Evolutionary conservation across 35 echinoderm and acorn worm species (phyloP).

Genomic region (Strongylocentrotus purpuratus): DNA sequence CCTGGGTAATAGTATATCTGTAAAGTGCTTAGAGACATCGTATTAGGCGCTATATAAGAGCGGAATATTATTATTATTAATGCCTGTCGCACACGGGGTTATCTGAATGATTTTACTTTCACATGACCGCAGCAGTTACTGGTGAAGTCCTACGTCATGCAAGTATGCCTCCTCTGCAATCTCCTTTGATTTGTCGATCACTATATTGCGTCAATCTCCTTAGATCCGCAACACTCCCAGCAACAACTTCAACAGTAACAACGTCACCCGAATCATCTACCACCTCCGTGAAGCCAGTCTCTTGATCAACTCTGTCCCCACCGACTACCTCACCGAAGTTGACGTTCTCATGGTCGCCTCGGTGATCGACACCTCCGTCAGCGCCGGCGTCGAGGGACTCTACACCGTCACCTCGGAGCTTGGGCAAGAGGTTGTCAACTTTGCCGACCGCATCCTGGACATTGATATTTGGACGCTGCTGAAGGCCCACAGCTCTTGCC

Average conservation of each 20-base stretch:
- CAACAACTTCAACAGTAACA: slow-evolving; percentile 33
- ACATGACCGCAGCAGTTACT: no score
- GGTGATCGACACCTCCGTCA: slow-evolving; percentile 64
- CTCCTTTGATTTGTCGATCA: no score
- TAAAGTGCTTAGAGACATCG: no score
- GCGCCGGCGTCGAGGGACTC: slow-evolving; percentile 59
- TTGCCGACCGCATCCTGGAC: slow-evolving; percentile 77
- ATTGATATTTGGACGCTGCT: slow-evolving; percentile 46
- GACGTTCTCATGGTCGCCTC: slow-evolving; percentile 68
- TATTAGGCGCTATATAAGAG: no score
- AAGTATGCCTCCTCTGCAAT: no score
- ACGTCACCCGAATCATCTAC: slow-evolving; percentile 58
- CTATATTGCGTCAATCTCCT: neutral
- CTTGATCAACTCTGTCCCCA: slow-evolving; percentile 45
- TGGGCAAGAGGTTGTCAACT: slow-evolving; percentile 61
- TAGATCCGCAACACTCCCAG: neutral
- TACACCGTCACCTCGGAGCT: slow-evolving; percentile 49
- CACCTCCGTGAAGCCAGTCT: slow-evolving; percentile 58
- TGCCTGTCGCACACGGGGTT: no score
- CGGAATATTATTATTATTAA: no score
- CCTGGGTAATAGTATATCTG: no score
- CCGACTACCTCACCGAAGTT: slow-evolving; percentile 39
- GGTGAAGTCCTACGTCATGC: no score
- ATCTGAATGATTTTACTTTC: no score
- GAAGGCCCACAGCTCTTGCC: slow-evolving; percentile 61